Base-by-base conservation (phyloP, 2,888 invertebrate species). In the Oxytorus armatus region DNA sequence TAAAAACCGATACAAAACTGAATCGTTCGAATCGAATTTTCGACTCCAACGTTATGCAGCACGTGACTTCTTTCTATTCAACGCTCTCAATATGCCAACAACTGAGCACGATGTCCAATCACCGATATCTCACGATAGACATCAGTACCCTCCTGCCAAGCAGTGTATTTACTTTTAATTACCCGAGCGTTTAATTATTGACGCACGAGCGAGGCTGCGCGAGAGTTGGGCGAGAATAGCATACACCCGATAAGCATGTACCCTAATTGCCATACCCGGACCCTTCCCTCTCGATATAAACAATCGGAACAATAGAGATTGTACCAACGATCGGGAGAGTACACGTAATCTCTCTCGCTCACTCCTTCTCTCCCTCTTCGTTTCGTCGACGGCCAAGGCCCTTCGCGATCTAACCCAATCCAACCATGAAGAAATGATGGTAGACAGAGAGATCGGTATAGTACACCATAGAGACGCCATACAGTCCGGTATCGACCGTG, bases 111-210 rank as follows among this genome's bases (percentile, higher is more conserved):
- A 29, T 39, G 61, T 44, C 72, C 59, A 76, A 61, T 61, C 68
- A 55, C 68, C 18, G 47, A 59, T 16, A 23, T 53, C 33, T 11
- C 70, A 16, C 29, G 39, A 76, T 44, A 63, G n/a, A n/a, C n/a
- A 53, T 44, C 44, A 33, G 44, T 21, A 3, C 44, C 16, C 23
- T 78, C 66, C 74, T 79, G 80, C 76, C 66, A 63, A 65, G 61
- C 39, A 5, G 1, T 16, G 81, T 90, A 90, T 90, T 90, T 90
- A 89, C 90, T 88, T 90, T 90, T 89, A 89, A 90, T 90, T 90
- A 90, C 85, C 86, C 82, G 85, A 82, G 84, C 85, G 83, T 85
- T 90, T 89, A 90, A 90, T 90, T 89, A 90, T 90, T 89, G 88
- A 90, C 88, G 88, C 85, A 85, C 73, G 77, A 68, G 47, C 29